Conservation (phyloP, 2,888 invertebrate genomes). For the Argyra leucocephala region DNA sequence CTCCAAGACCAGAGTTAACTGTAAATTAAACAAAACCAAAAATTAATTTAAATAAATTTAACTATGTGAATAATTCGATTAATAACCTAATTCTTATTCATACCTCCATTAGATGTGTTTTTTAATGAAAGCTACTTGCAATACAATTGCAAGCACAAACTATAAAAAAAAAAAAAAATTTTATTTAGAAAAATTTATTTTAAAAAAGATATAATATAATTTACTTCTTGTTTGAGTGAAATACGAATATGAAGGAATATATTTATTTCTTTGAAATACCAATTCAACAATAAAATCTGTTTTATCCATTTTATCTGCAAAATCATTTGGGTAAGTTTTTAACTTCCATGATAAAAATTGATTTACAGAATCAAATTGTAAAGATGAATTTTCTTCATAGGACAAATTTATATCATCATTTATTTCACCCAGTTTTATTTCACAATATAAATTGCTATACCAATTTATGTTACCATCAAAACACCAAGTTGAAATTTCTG, state of each 20-base stretch:
- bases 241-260: background rate
- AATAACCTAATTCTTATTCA: no score
- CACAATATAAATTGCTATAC: constrained; percentile 34
- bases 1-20: background rate
- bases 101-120: no score
- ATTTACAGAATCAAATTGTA: constrained; percentile 25
- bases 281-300: background rate
- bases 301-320: constrained; percentile 28
- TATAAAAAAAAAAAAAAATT: no score
- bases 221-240: background rate
- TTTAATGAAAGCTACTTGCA: no score
- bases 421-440: constrained; percentile 29
- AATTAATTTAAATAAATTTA: no score
- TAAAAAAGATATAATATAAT: no score
- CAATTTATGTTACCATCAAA: constrained; percentile 30
- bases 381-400: constrained; percentile 23
- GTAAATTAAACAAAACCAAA: background rate
- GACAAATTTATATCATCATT: constrained; percentile 21
- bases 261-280: background rate
- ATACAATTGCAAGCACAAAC: no score
- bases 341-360: background rate
- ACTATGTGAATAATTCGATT: no score
- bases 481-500: constrained; percentile 35
- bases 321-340: constrained; percentile 20
- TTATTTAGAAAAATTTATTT: background rate